Evolutionary conservation across 2,113 vertebrate genomes (phyloP).

Genomic region (Ursus arctos): DNA sequence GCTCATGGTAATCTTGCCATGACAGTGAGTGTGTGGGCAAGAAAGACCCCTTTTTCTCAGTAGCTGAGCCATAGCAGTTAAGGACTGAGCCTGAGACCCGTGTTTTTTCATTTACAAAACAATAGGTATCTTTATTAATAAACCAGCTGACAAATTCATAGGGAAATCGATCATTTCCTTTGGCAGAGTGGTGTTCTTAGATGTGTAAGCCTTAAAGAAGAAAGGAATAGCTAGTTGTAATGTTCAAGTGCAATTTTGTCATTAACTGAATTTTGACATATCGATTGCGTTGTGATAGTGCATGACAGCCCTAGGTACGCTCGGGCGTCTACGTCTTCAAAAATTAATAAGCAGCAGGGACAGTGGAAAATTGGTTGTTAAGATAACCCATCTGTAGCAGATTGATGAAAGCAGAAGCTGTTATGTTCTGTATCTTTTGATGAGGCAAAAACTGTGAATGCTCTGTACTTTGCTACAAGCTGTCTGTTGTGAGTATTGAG

Average conservation of each 20-base stretch:
- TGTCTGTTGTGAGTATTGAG: neutral
- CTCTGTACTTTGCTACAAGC: neutral
- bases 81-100: neutral
- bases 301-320: neutral
- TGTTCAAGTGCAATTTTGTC: neutral
- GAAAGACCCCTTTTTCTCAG: neutral
- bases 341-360: slow-evolving; percentile 16
- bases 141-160: neutral
- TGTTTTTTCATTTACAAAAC: neutral
- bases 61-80: neutral
- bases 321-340: neutral
- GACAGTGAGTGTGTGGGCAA: neutral
- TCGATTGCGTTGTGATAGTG: neutral
- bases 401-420: neutral
- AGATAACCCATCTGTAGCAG: neutral
- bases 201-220: neutral
- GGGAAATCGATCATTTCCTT: neutral
- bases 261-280: neutral
- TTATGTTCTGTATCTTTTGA: neutral
- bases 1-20: neutral
- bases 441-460: neutral
- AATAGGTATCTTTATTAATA: neutral
- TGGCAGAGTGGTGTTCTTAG: neutral
- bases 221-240: neutral
- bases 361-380: neutral